Evolutionary conservation across 2,888 invertebrate genomes (phyloP), one percentile per base, ranked within the genome.

Genomic region (Cepaea hortensis): DNA sequence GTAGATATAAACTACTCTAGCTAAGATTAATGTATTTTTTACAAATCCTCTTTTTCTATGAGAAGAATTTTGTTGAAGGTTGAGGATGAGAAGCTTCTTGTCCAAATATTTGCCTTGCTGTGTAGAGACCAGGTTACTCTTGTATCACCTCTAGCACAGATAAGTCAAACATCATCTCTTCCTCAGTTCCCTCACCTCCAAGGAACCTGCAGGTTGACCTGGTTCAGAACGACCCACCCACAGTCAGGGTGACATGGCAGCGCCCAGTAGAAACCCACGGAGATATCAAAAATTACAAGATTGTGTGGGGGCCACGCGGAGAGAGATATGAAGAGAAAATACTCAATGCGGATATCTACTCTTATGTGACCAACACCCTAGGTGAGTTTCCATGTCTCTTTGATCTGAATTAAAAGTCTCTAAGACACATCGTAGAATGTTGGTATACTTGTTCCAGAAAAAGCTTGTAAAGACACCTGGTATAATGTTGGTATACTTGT

Each of bases 221-320:
- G 89, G 96, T 97, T 92, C 97, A 97, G 94, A 96, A 97, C 89
- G 97, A 98, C 91, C 97, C 98, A 2, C 97, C 97, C 50, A 97
- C 98, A 61, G 97, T 99, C 88, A 97, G 98, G 94, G 95, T 99
- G 87, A 98, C 98, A 94, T 99, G 99, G 99, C 96, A 96, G 15
- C 96, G 96, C 90, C 99, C 99, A 0, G 96, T 96, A 1, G 96
- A 97, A 95, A 97, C 97, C 0, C 98, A 97, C 92, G 99, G 99
- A 6, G 97, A 97, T 15, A 87, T 93, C 75, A 87, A 89, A 70
- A 91, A 91, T 23, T 93, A 92, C 89, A 92, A 91, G 87, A 90
- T 93, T 65, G 90, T 91, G 77, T 93, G 92, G 92, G 93, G 93
- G 15, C 90, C 91, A 23, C 89, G 89, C 35, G 92, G 92, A 6